These are phyloP conservation scores for Vicugna pacos DNA, from an alignment of 2,113 vertebrate species.

Conservation along the genomic window DNA sequence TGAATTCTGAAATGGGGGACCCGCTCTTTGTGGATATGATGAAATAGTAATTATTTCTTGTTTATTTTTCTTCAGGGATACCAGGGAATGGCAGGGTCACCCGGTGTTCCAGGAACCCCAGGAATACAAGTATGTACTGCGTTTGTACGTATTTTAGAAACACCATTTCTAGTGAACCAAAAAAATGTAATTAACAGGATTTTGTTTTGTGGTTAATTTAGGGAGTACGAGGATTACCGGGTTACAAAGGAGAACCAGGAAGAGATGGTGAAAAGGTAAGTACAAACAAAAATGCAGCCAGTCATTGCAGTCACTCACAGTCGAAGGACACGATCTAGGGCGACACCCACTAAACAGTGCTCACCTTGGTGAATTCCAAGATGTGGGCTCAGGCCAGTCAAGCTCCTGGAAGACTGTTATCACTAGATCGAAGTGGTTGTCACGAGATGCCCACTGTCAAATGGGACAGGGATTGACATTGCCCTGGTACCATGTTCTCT, in stretches of 20 bases:
- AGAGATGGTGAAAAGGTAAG: conserved; percentile 92
- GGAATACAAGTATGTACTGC: conserved; percentile 90
- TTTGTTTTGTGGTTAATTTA: conserved; percentile 80
- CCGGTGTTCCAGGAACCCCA: conserved; percentile 91
- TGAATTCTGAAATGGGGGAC: neutral
- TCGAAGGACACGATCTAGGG: neutral
- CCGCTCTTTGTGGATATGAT: neutral
- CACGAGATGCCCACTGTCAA: neutral
- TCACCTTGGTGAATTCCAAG: neutral
- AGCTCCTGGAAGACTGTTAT: neutral
- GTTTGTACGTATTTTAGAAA: conserved; percentile 16
- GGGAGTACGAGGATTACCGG: conserved; percentile 92
- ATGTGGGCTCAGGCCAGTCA: neutral
- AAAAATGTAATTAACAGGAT: neutral
- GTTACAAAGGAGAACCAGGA: conserved; percentile 94
- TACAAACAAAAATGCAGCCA: neutral
- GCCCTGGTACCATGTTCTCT: neutral
- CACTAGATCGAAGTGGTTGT: neutral
- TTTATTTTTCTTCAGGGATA: conserved; percentile 89
- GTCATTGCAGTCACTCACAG: neutral
- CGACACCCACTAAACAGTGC: neutral
- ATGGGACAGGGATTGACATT: neutral
- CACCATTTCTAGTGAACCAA: neutral
- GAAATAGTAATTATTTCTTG: neutral
- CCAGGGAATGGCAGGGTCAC: conserved; percentile 90